Evolutionary conservation across 1,140 invertebrate species (phyloP).

Genomic region (Hycleus cichorii): DNA sequence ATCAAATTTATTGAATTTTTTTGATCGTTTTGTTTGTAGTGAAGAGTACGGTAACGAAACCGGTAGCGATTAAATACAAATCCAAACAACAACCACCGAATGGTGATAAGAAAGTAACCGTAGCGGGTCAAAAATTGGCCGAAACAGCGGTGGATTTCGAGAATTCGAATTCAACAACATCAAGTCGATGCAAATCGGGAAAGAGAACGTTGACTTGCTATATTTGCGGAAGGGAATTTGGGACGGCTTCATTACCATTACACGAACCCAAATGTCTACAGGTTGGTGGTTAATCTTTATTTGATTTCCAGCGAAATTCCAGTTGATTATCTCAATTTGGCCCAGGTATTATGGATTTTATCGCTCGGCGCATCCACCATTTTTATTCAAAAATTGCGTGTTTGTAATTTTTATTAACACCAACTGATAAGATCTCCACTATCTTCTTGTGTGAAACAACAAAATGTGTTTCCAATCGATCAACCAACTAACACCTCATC

Average conservation of each 20-base stretch:
- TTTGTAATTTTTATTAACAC: too few species aligned
- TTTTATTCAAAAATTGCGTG: too few species aligned
- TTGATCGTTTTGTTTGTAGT: constrained; percentile 20
- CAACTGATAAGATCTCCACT: too few species aligned
- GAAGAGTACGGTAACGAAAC: constrained; percentile 46
- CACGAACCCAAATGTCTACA: constrained; percentile 75
- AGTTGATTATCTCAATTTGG: too few species aligned
- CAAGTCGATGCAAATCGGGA: constrained; percentile 17
- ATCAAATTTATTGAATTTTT: not conserved
- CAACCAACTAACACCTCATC: too few species aligned
- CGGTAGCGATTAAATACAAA: constrained; percentile 46
- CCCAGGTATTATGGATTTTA: too few species aligned
- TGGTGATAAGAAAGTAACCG: constrained; percentile 1
- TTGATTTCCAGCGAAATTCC: not conserved
- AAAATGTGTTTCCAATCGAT: too few species aligned
- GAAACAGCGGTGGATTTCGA: too few species aligned
- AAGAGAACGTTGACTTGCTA: constrained; percentile 60
- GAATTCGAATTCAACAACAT: not conserved
- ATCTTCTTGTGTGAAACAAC: too few species aligned
- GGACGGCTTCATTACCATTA: constrained; percentile 63
- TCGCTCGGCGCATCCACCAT: too few species aligned
- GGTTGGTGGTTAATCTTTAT: constrained; percentile 35
- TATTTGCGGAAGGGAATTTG: constrained; percentile 71
- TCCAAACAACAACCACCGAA: constrained; percentile 10
- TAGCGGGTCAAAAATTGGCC: not conserved